Evolutionary conservation across 1,140 invertebrate species (phyloP).

Genomic region (Batillaria attramentaria): DNA sequence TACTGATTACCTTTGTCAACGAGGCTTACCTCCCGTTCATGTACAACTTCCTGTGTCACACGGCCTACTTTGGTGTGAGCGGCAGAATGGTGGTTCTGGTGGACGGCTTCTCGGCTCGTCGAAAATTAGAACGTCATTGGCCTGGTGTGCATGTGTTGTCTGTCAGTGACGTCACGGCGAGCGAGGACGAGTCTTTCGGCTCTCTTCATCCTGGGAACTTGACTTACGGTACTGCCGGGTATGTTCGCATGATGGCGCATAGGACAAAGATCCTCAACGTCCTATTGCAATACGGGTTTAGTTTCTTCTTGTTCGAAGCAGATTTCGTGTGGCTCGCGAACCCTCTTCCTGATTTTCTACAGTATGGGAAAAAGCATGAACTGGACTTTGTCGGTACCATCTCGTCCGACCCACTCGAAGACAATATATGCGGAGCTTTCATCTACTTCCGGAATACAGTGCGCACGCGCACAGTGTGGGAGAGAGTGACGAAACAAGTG

Average conservation of each 20-base stretch:
- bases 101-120: not conserved
- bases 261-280: slow-evolving; percentile 3
- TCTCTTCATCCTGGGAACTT: not conserved
- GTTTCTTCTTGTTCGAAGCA: slow-evolving; percentile 16
- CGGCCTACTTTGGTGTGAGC: not conserved
- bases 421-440: slow-evolving; percentile 23
- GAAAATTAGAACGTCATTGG: not conserved
- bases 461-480: slow-evolving; percentile 22
- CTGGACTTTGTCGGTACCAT: slow-evolving; percentile 18
- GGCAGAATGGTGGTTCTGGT: not conserved
- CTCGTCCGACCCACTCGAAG: not conserved
- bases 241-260: slow-evolving; percentile 8
- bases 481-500: slow-evolving; percentile 23
- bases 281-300: slow-evolving; percentile 1
- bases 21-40: slow-evolving; percentile 19
- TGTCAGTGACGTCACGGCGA: no score
- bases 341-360: slow-evolving; percentile 1
- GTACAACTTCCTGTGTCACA: slow-evolving; percentile 29
- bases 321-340: slow-evolving; percentile 27
- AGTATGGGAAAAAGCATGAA: not conserved
- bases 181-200: not conserved
- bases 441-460: slow-evolving; percentile 27
- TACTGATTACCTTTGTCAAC: slow-evolving; percentile 28
- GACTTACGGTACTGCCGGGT: slow-evolving; percentile 7
- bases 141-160: no score